A percentile compares a stretch with the other conserved stretches of the same genome.
Evolutionary conservation across 1,140 invertebrate genomes (phyloP).

Genomic region (Magallana ariakensis): DNA sequence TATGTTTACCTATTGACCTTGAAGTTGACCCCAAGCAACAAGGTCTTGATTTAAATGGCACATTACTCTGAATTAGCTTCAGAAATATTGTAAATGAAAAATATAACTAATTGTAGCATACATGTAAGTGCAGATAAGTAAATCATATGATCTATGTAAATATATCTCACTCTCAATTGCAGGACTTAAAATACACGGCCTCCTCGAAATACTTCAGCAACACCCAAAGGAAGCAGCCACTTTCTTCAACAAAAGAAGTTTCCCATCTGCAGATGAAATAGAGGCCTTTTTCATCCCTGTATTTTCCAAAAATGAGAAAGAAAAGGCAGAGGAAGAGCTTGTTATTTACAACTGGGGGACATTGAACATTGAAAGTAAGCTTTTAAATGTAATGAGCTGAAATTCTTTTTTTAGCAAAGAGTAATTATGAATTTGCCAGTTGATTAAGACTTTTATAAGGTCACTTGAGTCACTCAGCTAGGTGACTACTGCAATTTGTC

Average conservation of each 20-base stretch:
- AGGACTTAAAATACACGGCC: constrained; percentile 7
- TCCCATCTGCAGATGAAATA: constrained; percentile 13
- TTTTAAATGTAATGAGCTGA: neutral
- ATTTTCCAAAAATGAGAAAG: neutral
- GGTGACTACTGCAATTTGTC: no score
- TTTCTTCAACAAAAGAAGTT: constrained; percentile 12
- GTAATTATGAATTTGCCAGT: neutral
- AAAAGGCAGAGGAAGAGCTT: constrained; percentile 24
- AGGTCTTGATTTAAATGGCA: no score
- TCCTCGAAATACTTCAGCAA: neutral
- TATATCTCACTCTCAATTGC: neutral
- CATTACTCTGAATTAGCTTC: no score
- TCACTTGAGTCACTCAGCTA: no score
- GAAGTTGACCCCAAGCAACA: no score
- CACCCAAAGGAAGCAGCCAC: constrained; percentile 2
- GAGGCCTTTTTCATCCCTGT: neutral
- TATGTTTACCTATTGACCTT: no score
- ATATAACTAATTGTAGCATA: no score
- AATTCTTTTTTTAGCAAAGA: neutral
- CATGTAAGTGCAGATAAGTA: neutral
- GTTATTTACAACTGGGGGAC: constrained; percentile 13
- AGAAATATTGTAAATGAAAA: no score
- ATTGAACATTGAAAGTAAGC: constrained; percentile 15
- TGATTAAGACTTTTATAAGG: neutral
- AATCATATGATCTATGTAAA: neutral